Base-by-base conservation (phyloP, 2,888 invertebrate genomes). In the Spatulosminthurus flaviceps region DNA sequence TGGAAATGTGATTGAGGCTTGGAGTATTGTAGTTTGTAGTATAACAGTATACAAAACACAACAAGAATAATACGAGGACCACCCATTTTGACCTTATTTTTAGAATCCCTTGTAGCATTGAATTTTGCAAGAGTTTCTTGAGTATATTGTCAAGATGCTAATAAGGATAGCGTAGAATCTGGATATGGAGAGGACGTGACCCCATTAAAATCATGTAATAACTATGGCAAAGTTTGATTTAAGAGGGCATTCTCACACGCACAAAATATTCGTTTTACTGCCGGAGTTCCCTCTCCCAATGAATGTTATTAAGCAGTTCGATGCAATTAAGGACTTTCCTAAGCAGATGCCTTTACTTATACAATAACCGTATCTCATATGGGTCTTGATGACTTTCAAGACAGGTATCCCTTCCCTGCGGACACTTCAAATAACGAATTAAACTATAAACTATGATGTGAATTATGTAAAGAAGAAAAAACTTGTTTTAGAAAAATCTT, bases 71-170 rank as follows among this genome's bases (percentile, higher is more conserved):
- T n/a, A 70, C 41, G 69, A 73, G 80, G 80, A 80, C 80, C 80
- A 80, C 80, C 80, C 80, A 80, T 78, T 78, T 80, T 80, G 80
- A 80, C 80, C 80, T 80, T 80, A 78, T 80, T 80, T 80, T 78
- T 74, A 69, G 69, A 26, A 41, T 28, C 28, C 26, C 29, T 73
- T n/a, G n/a, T n/a, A n/a, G n/a, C n/a, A n/a, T n/a, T 22, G 28
- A 67, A 11, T 67, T 67, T 67, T 26, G 29, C 64, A 64, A 11
- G 28, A n/a, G 34, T 41, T 42, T 1, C 71, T 71, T 71, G 41
- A 70, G 41, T 16, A n/a, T n/a, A 51, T 51, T 19, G n/a, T 19
- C 16, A n/a, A 51, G 51, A 51, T 51, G 51, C 51, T 51, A 51
- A n/a, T 13, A 51, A n/a, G 51, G n/a, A 51, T 51, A 51, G n/a